These are phyloP conservation scores for Laticauda laticaudata DNA, from an alignment of 2,113 vertebrate species.

Conservation along the genomic window DNA sequence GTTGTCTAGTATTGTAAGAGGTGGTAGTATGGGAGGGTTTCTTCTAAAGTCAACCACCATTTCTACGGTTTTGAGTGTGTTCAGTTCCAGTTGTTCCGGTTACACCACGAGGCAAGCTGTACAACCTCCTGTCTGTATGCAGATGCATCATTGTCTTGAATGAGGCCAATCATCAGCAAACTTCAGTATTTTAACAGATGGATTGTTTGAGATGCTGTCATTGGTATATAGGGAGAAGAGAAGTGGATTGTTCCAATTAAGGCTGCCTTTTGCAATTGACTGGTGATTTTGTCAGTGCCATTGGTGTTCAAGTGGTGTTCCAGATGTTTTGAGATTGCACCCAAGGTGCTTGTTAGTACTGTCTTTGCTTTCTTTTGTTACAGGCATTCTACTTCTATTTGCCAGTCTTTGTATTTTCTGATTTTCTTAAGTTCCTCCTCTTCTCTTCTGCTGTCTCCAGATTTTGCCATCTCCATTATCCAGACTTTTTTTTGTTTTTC, in stretches of 20 bases:
- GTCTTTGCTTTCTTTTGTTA: background rate
- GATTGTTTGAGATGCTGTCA: no score
- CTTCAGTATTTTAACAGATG: no score
- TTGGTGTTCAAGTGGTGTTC: background rate
- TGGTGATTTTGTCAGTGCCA: background rate
- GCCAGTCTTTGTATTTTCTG: background rate
- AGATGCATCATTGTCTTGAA: no score
- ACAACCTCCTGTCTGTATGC: no score
- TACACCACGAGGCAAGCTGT: no score
- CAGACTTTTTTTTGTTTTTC: background rate
- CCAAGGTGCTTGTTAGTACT: background rate
- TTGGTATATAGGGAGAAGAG: no score
- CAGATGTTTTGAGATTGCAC: background rate
- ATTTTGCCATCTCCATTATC: background rate
- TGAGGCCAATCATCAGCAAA: no score
- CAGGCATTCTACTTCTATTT: background rate
- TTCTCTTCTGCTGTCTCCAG: background rate
- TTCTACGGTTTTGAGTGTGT: no score
- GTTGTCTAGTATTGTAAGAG: no score
- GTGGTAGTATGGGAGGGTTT: no score
- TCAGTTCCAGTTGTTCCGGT: no score
- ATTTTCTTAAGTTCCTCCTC: background rate
- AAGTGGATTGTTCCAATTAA: background rate
- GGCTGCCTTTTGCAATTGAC: background rate
- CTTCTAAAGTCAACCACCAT: no score